phyloP scores from a whole-genome alignment of 2,113 vertebrate species.

The Cyprinodon tularosa region DNA sequence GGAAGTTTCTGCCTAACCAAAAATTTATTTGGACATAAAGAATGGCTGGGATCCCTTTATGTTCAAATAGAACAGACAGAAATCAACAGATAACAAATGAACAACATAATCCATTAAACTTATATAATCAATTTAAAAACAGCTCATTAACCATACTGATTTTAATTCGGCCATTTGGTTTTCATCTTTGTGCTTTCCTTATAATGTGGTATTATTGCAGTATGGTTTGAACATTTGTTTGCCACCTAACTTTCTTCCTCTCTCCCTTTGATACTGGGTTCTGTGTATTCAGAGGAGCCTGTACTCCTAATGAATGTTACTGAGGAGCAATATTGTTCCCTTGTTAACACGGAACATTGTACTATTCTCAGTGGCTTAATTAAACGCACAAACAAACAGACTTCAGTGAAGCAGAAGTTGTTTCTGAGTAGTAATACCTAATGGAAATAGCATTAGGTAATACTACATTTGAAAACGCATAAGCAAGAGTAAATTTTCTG shows the following conservation, averaged over 20 bases:
- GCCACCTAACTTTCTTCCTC: constrained; percentile 80
- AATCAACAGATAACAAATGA: too few species aligned
- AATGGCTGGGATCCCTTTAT: background rate
- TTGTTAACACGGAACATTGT: background rate
- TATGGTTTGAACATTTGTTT: constrained; percentile 69
- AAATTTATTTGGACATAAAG: background rate
- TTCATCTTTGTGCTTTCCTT: constrained; percentile 63
- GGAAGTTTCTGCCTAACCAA: background rate
- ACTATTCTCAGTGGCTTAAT: constrained; percentile 31
- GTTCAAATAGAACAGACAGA: background rate
- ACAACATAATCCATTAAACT: too few species aligned
- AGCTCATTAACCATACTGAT: constrained; percentile 9
- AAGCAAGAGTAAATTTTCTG: too few species aligned
- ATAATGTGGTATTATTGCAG: constrained; percentile 33
- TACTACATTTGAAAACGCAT: too few species aligned
- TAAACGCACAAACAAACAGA: background rate
- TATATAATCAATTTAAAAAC: background rate
- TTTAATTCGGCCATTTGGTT: constrained; percentile 35
- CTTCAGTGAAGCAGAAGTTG: constrained; percentile 6
- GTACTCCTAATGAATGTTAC: constrained; percentile 68
- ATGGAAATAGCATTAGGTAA: background rate
- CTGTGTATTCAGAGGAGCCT: constrained; percentile 75
- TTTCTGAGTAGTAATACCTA: constrained; percentile 14
- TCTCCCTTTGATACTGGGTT: constrained; percentile 78
- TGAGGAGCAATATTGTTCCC: constrained; percentile 36